Evolutionary conservation across 1,140 invertebrate genomes (phyloP).

Genomic region (Drosophila lacteicornis): DNA sequence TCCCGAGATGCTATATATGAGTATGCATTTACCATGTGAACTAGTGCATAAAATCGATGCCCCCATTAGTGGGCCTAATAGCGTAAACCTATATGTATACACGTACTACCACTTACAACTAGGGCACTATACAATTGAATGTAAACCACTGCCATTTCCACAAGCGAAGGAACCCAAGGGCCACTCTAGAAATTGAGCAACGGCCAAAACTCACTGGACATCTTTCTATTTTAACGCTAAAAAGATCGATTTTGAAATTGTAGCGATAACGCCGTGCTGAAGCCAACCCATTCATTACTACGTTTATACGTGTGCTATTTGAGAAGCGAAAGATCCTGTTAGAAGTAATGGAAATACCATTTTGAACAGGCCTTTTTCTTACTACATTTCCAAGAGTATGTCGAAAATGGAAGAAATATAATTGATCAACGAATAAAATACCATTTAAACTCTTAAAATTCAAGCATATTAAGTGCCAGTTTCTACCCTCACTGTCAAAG

Average conservation of each 20-base stretch:
- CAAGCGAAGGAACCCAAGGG: conserved; percentile 35
- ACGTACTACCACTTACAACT: conserved; percentile 53
- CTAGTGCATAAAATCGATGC: conserved; percentile 71
- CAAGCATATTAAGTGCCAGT: too few relatives aligned
- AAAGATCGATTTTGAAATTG: conserved; percentile 21
- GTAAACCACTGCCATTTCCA: conserved; percentile 79
- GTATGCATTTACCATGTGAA: conserved; percentile 81
- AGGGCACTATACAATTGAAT: conserved; percentile 75
- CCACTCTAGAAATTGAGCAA: conserved; percentile 5
- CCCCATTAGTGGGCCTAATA: conserved; percentile 54
- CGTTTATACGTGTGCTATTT: conserved; percentile 16
- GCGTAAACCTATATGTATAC: conserved; percentile 33
- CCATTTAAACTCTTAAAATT: too few relatives aligned
- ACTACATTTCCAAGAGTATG: background rate
- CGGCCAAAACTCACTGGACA: conserved; percentile 22
- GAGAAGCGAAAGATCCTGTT: too few relatives aligned
- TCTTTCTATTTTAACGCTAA: conserved; percentile 19
- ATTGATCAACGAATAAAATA: too few relatives aligned
- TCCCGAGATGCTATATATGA: conserved; percentile 53
- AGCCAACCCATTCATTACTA: conserved; percentile 2
- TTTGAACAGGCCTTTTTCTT: too few relatives aligned
- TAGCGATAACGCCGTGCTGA: background rate
- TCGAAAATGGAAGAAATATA: too few relatives aligned
- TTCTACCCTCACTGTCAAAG: too few relatives aligned
- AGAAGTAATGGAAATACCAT: too few relatives aligned